Percentiles rank a stretch among this genome's conserved stretches.
Conservation (phyloP, 1,140 invertebrate species). For the Bemisia tabaci region DNA sequence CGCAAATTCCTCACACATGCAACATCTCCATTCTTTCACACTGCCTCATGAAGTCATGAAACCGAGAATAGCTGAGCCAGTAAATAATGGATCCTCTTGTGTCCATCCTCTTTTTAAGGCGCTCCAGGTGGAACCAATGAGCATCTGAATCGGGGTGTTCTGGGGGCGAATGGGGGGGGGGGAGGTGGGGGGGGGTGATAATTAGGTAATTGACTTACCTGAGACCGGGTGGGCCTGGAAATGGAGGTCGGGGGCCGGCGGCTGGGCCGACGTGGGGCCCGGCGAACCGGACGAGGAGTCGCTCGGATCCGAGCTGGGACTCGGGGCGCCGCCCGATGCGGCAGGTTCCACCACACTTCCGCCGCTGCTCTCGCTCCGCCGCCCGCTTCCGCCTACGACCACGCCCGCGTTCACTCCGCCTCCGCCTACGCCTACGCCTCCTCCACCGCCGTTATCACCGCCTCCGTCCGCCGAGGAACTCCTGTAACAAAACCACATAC, state of each 20-base stretch:
- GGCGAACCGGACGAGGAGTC: not conserved
- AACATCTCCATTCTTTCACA: too few species aligned
- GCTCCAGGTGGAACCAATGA: too few species aligned
- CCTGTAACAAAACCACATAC: not conserved
- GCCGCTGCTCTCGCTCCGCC: not conserved
- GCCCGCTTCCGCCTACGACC: not conserved
- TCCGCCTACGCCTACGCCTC: not conserved
- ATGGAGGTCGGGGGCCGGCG: not conserved
- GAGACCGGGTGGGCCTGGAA: not conserved
- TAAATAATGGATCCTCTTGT: too few species aligned
- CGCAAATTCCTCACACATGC: too few species aligned
- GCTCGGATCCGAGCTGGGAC: not conserved
- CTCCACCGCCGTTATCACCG: not conserved
- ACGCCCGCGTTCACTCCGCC: not conserved
- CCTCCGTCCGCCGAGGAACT: not conserved
- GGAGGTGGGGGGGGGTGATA: too few species aligned
- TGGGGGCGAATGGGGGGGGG: too few species aligned
- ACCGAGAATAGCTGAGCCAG: too few species aligned
- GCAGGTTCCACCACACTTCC: not conserved
- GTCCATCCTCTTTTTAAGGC: too few species aligned
- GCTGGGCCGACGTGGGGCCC: not conserved
- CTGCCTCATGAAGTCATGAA: too few species aligned
- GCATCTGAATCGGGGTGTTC: too few species aligned
- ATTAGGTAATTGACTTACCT: too few species aligned
- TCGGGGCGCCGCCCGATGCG: not conserved